A percentile compares a stretch with the other conserved stretches of the same genome.
phyloP scores from a whole-genome alignment of 2,797 vertebrate species.

The Glyptemys insculpta region DNA sequence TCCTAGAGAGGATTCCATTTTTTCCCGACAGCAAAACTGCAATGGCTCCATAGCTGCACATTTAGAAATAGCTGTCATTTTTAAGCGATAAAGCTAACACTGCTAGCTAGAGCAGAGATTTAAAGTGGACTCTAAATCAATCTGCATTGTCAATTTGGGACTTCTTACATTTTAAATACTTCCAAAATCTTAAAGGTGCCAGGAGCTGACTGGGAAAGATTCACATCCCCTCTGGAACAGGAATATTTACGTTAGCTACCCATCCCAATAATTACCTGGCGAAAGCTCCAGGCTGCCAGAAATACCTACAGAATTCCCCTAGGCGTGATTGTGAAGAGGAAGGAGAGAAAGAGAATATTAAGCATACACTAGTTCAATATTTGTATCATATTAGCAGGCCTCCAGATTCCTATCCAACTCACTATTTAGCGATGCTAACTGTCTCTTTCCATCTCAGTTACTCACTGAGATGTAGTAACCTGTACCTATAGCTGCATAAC shows the following conservation, averaged over 20 bases:
- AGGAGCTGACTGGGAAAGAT: background rate
- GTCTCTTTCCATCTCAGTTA: background rate
- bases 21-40: background rate
- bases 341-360: background rate
- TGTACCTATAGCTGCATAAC: background rate
- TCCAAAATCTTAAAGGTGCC: background rate
- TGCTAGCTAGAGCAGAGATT: background rate
- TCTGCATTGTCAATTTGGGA: background rate
- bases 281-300: background rate
- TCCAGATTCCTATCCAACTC: background rate
- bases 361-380: background rate
- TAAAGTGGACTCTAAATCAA: constrained; percentile 36
- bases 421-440: background rate
- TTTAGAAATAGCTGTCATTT: background rate
- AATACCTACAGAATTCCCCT: constrained; percentile 15
- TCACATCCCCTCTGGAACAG: background rate
- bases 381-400: background rate
- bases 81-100: background rate
- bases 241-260: background rate
- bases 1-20: background rate
- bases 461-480: background rate
- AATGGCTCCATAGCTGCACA: background rate
- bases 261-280: background rate
- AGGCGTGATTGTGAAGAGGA: background rate
- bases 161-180: constrained; percentile 33